A percentile compares a stretch with the other conserved stretches of the same genome.
Evolutionary conservation across 2,888 invertebrate genomes (phyloP).

Genomic region (Steinernema carpocapsae): DNA sequence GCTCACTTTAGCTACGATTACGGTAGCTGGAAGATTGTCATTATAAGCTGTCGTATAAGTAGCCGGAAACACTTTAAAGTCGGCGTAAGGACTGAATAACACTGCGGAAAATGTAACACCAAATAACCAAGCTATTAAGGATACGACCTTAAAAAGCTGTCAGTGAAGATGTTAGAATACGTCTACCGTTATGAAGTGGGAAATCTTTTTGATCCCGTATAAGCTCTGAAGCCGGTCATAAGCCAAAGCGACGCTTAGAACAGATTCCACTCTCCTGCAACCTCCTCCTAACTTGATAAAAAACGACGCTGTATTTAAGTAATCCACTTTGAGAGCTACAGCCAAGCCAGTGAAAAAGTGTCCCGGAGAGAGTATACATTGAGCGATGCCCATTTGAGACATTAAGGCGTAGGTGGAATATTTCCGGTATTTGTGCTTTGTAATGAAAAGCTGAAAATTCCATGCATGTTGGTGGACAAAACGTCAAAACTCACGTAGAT

Average conservation of each 20-base stretch:
- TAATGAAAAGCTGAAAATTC: neutral
- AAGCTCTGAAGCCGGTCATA: neutral
- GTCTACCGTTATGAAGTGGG: neutral
- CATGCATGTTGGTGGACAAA: neutral
- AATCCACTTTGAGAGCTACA: neutral
- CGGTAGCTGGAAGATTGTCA: neutral
- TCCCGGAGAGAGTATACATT: neutral
- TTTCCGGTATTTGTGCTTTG: neutral
- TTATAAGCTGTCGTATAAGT: neutral
- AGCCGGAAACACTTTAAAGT: neutral
- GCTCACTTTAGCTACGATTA: neutral
- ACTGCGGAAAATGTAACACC: neutral
- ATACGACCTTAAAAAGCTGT: neutral
- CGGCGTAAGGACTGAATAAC: neutral
- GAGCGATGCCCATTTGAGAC: neutral
- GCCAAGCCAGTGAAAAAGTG: neutral
- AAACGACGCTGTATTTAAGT: neutral
- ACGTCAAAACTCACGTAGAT: neutral
- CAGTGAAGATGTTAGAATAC: neutral
- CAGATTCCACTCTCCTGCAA: neutral
- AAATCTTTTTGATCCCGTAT: neutral
- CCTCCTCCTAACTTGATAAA: neutral
- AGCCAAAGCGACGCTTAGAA: neutral
- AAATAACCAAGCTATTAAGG: neutral
- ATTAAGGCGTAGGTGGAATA: neutral